Evolutionary conservation across 2,888 invertebrate species (phyloP), one percentile per base, ranked within the genome.

Genomic region (Stenchaetothrips biformis): DNA sequence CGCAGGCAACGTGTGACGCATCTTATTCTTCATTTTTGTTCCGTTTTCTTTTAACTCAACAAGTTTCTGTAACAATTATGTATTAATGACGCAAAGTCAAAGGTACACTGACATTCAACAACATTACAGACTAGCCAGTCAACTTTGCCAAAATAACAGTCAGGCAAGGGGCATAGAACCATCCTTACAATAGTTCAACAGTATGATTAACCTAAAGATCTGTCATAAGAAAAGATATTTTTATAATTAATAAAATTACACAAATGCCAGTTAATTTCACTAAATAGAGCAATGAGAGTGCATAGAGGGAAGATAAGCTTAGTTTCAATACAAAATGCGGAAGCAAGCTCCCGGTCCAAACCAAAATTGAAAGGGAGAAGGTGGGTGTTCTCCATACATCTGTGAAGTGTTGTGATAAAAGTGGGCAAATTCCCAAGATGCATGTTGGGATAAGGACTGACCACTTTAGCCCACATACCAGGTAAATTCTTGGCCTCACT

Each of bases 71-170:
- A 74, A 74, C 67, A 74, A 74, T 25, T 25, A 74, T 74, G 25
- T 25, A 74, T 74, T 74, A 74, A 25, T 74, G 67, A 74, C 67
- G 25, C 25, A 8, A 25, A 21, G 25, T 74, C 25, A 74, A 25
- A 74, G 67, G 67, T 74, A 74, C 67, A 74, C 8, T 21, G 67
- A 74, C 67, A 74, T 74, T 74, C 67, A 74, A 74, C 67, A 74
- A 74, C 25, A 74, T 74, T 74, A 74, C 67, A 74, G 67, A 74
- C 67, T 74, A 74, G 67, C 67, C 67, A 74, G 67, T 74, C 67
- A 74, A 11, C 25, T 74, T 74, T 74, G 25, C 67, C 67, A 11
- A 21, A 53, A 18, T 25, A 74, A 9, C 11, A 21, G 8, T 25
- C 21, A 25, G 67, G 67, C 25, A 25, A 7, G 25, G 25, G 21